Percentiles rank a stretch among this genome's conserved stretches.
Conservation (phyloP, 2,888 invertebrate genomes). For the Epirrhoe tristata region DNA sequence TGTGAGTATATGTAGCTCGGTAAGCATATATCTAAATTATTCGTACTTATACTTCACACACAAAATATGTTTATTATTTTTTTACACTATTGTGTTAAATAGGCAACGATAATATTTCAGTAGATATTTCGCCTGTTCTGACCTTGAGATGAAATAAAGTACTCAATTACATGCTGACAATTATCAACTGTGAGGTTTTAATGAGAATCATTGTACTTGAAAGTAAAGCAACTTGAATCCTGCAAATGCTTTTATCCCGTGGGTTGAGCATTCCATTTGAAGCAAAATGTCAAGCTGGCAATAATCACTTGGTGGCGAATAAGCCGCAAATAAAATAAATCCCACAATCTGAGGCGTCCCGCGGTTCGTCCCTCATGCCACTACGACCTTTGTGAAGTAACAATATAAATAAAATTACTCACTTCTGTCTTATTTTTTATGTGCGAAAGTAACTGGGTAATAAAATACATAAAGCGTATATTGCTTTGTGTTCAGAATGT, state of each 20-base stretch:
- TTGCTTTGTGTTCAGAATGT: background rate
- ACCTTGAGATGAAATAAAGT: background rate
- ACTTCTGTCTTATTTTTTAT: constrained; percentile 7
- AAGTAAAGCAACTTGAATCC: constrained; percentile 17
- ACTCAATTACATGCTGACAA: background rate
- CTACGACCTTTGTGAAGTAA: constrained; percentile 24
- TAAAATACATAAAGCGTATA: background rate
- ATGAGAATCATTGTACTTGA: background rate
- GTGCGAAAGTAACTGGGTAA: background rate
- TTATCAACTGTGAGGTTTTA: background rate
- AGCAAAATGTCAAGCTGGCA: constrained; percentile 30
- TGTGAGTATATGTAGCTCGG: too few relatives aligned
- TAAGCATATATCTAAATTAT: too few relatives aligned
- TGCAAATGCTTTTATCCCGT: constrained; percentile 17
- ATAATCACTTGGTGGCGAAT: constrained; percentile 34
- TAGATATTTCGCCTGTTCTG: too few relatives aligned
- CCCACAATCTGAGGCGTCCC: constrained; percentile 32
- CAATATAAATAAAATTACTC: constrained; percentile 13
- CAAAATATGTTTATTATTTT: background rate
- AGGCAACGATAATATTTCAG: background rate
- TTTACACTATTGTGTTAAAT: too few relatives aligned
- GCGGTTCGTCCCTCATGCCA: constrained; percentile 33
- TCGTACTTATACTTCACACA: background rate
- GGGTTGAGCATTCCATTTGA: constrained; percentile 24
- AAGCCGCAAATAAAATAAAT: constrained; percentile 39